phyloP scores from a whole-genome alignment of 2,888 invertebrate genomes.

The Carpatolechia fugitivella region DNA sequence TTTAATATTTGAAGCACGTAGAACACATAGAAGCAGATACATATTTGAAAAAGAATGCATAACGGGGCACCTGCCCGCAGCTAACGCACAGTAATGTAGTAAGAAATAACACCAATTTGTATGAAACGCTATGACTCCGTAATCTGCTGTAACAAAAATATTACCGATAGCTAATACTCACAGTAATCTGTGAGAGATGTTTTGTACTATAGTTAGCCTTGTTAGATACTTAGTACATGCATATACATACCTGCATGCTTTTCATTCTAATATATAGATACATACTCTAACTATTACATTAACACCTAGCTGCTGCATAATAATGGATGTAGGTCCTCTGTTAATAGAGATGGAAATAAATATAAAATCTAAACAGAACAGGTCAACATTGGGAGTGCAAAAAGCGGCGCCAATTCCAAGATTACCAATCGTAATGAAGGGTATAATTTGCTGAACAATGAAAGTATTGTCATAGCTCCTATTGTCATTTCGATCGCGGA shows the following conservation, averaged over 20 bases:
- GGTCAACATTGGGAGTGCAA: not conserved
- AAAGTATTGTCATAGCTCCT: slow-evolving; percentile 36
- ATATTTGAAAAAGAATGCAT: not conserved
- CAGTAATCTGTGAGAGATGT: too few relatives aligned
- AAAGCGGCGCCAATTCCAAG: slow-evolving; percentile 2
- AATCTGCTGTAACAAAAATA: slow-evolving; percentile 3
- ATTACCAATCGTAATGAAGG: slow-evolving; percentile 18
- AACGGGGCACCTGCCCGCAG: slow-evolving; percentile 4
- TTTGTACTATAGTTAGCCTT: too few relatives aligned
- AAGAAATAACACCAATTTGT: slow-evolving; percentile 15
- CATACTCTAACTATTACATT: not conserved
- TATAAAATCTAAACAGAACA: too few relatives aligned
- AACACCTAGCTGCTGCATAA: not conserved
- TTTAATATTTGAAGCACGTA: not conserved
- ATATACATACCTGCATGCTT: too few relatives aligned
- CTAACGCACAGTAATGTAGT: slow-evolving; percentile 4
- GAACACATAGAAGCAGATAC: not conserved
- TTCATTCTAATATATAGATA: too few relatives aligned
- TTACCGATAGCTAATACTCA: too few relatives aligned
- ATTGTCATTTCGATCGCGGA: slow-evolving; percentile 39
- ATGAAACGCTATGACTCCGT: slow-evolving; percentile 15
- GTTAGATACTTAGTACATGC: too few relatives aligned
- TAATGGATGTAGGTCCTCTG: too few relatives aligned
- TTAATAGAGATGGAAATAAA: too few relatives aligned
- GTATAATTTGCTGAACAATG: slow-evolving; percentile 35